A percentile compares a stretch with the other conserved stretches of the same genome.
phyloP scores from a whole-genome alignment of 2,797 vertebrate species.

The Loris lydekkerianus region DNA sequence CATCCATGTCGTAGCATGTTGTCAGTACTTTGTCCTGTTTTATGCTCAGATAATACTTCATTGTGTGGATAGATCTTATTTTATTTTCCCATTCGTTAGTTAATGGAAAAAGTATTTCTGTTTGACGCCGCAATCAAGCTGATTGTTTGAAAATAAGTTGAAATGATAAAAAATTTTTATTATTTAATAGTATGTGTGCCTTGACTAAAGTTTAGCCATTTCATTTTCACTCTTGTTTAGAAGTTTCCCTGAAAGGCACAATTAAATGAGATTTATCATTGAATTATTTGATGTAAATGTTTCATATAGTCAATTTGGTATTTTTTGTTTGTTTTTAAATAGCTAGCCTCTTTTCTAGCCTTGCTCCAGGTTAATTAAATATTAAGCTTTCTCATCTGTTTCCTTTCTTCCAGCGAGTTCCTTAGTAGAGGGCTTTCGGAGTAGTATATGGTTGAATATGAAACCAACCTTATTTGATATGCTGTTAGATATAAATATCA shows the following conservation, averaged over 20 bases:
- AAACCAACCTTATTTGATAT: slow-evolving; percentile 53
- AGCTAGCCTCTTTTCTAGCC: slow-evolving; percentile 37
- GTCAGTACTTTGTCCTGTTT: not conserved
- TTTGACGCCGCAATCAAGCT: not conserved
- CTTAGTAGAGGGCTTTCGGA: not conserved
- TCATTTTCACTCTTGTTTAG: slow-evolving; percentile 50
- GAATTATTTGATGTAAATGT: slow-evolving; percentile 17
- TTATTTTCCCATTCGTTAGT: not conserved
- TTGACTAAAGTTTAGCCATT: slow-evolving; percentile 44
- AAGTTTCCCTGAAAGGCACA: slow-evolving; percentile 36
- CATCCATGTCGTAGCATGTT: not conserved
- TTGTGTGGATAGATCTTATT: not conserved
- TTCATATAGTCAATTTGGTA: not conserved
- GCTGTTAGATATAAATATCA: slow-evolving; percentile 54
- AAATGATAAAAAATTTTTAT: slow-evolving; percentile 41
- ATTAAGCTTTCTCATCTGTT: slow-evolving; percentile 48
- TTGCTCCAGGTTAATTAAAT: slow-evolving; percentile 63
- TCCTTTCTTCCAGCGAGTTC: not conserved
- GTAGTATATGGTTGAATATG: slow-evolving; percentile 40
- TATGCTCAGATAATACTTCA: not conserved
- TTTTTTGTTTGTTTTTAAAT: not conserved
- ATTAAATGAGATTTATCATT: slow-evolving; percentile 58
- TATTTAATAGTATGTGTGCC: slow-evolving; percentile 25
- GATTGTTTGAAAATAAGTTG: slow-evolving; percentile 48
- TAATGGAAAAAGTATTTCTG: slow-evolving; percentile 36